Conservation (phyloP, 2,888 invertebrate genomes). For the Pachycephus smyrnensis region DNA sequence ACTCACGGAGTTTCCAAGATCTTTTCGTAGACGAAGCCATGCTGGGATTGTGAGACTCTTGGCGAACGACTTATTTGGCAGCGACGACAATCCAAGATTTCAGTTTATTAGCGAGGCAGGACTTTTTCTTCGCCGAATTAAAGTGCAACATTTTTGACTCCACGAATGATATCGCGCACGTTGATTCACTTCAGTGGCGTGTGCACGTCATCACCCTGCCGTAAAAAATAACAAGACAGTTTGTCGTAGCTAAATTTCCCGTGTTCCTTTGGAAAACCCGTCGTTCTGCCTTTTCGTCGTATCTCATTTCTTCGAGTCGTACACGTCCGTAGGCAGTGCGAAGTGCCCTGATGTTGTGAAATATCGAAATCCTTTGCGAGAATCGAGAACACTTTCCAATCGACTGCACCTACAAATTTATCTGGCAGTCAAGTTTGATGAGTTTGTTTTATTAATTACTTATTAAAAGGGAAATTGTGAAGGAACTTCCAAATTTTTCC, state of each 20-base stretch:
- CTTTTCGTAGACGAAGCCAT: constrained; percentile 72
- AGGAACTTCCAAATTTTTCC: no score
- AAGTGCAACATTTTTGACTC: constrained; percentile 44
- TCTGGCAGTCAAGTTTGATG: no score
- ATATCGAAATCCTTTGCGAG: constrained; percentile 36
- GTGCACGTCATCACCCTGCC: no score
- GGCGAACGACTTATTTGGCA: constrained; percentile 62
- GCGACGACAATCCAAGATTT: constrained; percentile 54
- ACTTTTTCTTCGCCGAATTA: constrained; percentile 51
- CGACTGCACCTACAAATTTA: neutral
- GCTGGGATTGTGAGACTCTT: constrained; percentile 45
- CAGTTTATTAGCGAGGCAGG: constrained; percentile 42
- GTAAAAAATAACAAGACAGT: no score
- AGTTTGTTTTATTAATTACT: no score
- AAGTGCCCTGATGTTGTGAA: constrained; percentile 34
- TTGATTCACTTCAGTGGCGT: neutral
- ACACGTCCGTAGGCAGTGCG: constrained; percentile 24
- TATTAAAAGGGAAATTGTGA: no score
- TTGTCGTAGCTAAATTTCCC: neutral
- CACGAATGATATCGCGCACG: no score
- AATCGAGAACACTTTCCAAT: constrained; percentile 24
- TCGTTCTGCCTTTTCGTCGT: constrained; percentile 20
- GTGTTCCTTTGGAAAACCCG: constrained; percentile 14
- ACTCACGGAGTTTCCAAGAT: constrained; percentile 89
- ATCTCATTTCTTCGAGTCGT: constrained; percentile 28